Base-by-base conservation (phyloP, 2,797 vertebrate genomes). In the Antrozous pallidus region DNA sequence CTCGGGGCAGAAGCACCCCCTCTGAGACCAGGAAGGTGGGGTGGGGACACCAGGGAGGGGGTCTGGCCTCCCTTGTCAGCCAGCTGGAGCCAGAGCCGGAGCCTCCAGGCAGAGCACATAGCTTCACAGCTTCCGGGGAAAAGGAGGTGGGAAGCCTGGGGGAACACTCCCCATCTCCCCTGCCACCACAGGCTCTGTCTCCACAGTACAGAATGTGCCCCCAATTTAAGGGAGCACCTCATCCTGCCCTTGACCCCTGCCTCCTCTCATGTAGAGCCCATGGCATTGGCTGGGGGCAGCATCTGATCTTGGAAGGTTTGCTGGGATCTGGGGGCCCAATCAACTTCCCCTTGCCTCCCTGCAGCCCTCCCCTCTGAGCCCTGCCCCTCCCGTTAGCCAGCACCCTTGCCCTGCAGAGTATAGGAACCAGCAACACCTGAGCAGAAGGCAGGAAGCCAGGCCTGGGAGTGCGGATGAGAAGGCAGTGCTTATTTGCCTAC, bases 311-410 rank as follows among this genome's bases (percentile, higher is more conserved):
- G 51, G 51, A 56, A 28, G 45, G 2, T 24, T 17, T 24, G 6
- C 31, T 0, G 10, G 36, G 8, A 6, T 49, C 65, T 3, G 0
- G 26, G 26, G 67, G 3, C 87, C 33, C 0, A 2, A 0, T 42
- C 54, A 38, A 45, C 24, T 67, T 56, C 6, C 38, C 58, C 22
- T 28, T 16, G 22, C 54, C 22, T 82, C 49, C n/a, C 54, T 1
- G 28, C 11, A 13, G 49, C 24, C 36, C 38, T 24, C 54, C 17
- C 33, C 58, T 17, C 51, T 6, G 36, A 56, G n/a, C 17, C 33
- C 71, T 40, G 28, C 33, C 33, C 42, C 20, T 61, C 47, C 20
- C n/a, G 14, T 36, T 1, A 16, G 8, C 4, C 20, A 49, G 74
- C 6, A 17, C 16, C n/a, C 36, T 54, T 1, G 0, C 0, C 42